Conservation (phyloP, 2,888 invertebrate species). For the Drosophila demipolita region DNA sequence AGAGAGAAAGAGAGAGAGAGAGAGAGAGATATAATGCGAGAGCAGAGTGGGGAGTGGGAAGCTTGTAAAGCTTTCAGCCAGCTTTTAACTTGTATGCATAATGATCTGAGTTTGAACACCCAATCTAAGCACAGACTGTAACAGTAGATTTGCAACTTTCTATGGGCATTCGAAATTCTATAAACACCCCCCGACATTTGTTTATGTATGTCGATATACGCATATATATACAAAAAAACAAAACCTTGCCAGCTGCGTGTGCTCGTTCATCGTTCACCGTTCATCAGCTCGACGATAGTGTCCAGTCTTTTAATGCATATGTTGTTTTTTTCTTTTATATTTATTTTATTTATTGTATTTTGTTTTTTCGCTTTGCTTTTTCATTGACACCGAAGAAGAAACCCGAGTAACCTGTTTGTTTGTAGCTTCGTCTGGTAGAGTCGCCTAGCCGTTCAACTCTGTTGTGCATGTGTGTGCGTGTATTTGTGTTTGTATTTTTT, state of each 20-base stretch:
- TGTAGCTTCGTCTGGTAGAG: slow-evolving; percentile 43
- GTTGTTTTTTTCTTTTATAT: slow-evolving; percentile 29
- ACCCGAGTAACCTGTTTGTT: slow-evolving; percentile 78
- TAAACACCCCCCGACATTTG: slow-evolving; percentile 34
- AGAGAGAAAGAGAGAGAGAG: slow-evolving; percentile 10
- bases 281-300: slow-evolving; percentile 37
- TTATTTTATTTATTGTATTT: slow-evolving; percentile 33
- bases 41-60: slow-evolving; percentile 5
- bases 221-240: slow-evolving; percentile 20
- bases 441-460: slow-evolving; percentile 46
- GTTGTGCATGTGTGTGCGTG: not conserved
- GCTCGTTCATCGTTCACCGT: slow-evolving; percentile 27
- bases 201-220: not conserved
- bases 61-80: slow-evolving; percentile 41
- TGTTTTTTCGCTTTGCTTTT: slow-evolving; percentile 49
- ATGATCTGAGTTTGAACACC: slow-evolving; percentile 23
- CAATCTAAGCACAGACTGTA: slow-evolving; percentile 28
- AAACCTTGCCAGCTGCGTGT: slow-evolving; percentile 50
- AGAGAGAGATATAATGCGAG: slow-evolving; percentile 14
- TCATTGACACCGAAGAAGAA: slow-evolving; percentile 80
- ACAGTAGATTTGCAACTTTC: slow-evolving; percentile 65
- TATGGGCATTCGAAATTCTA: slow-evolving; percentile 54
- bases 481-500: slow-evolving; percentile 29
- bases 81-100: slow-evolving; percentile 49
- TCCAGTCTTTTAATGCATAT: slow-evolving; percentile 53